Conservation (phyloP, 2,888 invertebrate genomes). For the Lasioglossum oenotherae region DNA sequence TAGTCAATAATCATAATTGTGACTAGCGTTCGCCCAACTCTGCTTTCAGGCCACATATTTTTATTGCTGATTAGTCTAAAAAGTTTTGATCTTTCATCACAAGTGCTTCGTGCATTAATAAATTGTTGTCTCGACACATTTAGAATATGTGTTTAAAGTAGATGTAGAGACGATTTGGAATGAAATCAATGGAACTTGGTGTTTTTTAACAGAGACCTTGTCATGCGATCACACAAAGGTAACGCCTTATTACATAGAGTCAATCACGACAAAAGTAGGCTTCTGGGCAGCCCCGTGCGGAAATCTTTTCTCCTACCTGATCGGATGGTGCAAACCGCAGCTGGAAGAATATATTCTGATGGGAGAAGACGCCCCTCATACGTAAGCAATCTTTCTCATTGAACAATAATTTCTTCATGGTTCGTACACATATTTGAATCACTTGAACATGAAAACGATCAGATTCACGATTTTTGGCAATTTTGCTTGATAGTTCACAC, state of each 20-base stretch:
- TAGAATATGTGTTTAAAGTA: too few relatives aligned
- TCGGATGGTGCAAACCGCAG: slow-evolving; percentile 93
- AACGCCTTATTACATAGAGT: slow-evolving; percentile 95
- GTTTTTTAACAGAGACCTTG: slow-evolving; percentile 89
- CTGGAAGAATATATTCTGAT: slow-evolving; percentile 92
- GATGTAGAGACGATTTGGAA: not conserved
- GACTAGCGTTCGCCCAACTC: too few relatives aligned
- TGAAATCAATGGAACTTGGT: slow-evolving; percentile 47
- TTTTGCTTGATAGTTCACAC: too few relatives aligned
- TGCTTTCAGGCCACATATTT: too few relatives aligned
- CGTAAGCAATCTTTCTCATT: slow-evolving; percentile 84
- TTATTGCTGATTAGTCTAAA: too few relatives aligned
- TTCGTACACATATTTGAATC: too few relatives aligned
- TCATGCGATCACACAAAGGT: slow-evolving; percentile 96
- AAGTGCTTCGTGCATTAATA: too few relatives aligned
- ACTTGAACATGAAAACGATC: too few relatives aligned
- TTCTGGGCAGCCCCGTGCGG: slow-evolving; percentile 95
- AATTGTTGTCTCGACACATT: too few relatives aligned
- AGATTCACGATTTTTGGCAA: too few relatives aligned
- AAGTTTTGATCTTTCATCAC: too few relatives aligned
- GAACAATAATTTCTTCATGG: not conserved
- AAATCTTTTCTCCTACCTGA: slow-evolving; percentile 92
- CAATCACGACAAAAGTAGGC: slow-evolving; percentile 91
- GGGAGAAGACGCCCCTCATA: slow-evolving; percentile 92
- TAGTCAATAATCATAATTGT: too few relatives aligned